Evolutionary conservation across 2,113 vertebrate genomes (phyloP).

Genomic region (Coptodon bakossiorum): DNA sequence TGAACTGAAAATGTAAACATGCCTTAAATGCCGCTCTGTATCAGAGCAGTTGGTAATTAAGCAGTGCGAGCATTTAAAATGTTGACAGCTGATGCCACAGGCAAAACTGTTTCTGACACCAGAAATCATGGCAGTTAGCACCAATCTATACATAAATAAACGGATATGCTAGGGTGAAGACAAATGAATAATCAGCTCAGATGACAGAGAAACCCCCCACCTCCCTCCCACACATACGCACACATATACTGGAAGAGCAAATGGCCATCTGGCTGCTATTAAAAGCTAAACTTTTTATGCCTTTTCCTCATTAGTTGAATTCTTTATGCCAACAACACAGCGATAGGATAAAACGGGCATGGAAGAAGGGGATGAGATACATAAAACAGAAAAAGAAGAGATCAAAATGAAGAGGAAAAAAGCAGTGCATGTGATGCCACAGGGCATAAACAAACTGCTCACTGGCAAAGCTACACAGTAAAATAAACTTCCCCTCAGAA

Average conservation of each 20-base stretch:
- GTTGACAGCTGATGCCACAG: slow-evolving; percentile 1
- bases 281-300: slow-evolving; percentile 24
- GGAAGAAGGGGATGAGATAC: neutral
- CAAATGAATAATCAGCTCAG: neutral
- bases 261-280: slow-evolving; percentile 42
- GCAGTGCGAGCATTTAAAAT: neutral
- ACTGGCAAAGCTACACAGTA: slow-evolving; percentile 21
- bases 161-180: neutral
- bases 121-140: neutral
- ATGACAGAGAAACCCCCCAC: neutral
- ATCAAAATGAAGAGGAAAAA: neutral
- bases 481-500: slow-evolving; percentile 9
- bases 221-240: neutral
- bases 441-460: slow-evolving; percentile 33
- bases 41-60: neutral
- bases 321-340: slow-evolving; percentile 2
- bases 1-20: neutral
- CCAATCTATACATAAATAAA: neutral
- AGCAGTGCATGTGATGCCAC: neutral
- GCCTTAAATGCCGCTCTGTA: neutral
- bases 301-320: slow-evolving; percentile 42
- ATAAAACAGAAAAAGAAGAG: neutral
- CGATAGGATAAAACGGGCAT: neutral
- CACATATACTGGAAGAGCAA: slow-evolving; percentile 7
- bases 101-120: neutral